Conservation (phyloP, 2,113 vertebrate species). For the Scophthalmus maximus region DNA sequence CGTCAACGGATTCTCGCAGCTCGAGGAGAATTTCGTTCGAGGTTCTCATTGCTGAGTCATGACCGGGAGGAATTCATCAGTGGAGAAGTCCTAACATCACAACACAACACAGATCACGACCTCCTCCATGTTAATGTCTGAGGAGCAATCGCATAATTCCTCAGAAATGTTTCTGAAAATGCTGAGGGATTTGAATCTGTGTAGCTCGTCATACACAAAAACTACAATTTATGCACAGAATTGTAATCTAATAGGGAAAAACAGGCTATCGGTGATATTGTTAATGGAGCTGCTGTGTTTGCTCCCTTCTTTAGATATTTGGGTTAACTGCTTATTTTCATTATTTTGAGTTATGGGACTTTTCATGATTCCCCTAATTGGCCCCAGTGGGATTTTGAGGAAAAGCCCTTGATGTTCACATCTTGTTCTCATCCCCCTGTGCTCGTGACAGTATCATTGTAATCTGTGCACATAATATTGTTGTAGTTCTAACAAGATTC, state of each 20-base stretch:
- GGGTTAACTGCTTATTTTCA: conserved; percentile 64
- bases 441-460: conserved; percentile 56
- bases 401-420: conserved; percentile 57
- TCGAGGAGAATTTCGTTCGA: conserved; percentile 10
- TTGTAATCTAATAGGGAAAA: conserved; percentile 4
- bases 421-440: conserved; percentile 45
- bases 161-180: neutral
- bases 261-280: neutral
- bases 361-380: conserved; percentile 72
- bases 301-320: conserved; percentile 55
- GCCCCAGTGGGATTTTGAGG: conserved; percentile 65
- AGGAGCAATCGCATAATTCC: neutral
- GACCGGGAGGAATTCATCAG: conserved; percentile 3
- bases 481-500: conserved; percentile 64
- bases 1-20: conserved; percentile 19
- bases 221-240: conserved; percentile 15
- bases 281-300: conserved; percentile 13
- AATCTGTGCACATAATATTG: conserved; percentile 59
- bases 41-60: conserved; percentile 19
- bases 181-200: neutral
- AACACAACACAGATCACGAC: neutral
- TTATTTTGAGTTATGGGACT: conserved; percentile 60
- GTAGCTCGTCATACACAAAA: neutral
- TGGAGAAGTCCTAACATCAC: neutral
- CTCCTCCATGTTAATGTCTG: neutral